Conservation (phyloP, 2,797 vertebrate genomes). For the Pyrocephalus nanus region DNA sequence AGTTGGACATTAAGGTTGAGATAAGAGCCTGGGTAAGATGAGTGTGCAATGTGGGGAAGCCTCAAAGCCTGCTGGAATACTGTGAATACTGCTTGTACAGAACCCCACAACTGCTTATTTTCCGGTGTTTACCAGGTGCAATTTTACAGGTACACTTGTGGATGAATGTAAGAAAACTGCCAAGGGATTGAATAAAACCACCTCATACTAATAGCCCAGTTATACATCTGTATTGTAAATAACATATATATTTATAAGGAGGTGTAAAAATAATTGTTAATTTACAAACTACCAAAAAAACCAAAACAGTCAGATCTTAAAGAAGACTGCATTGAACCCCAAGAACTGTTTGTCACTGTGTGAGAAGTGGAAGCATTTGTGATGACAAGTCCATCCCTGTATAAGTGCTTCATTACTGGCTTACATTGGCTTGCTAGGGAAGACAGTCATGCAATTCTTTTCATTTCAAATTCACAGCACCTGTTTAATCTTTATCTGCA, state of each 20-base stretch:
- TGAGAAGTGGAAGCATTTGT: background rate
- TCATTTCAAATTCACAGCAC: background rate
- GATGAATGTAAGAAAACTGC: background rate
- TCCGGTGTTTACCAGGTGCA: background rate
- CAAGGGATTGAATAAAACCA: background rate
- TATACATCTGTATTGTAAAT: background rate
- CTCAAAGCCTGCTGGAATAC: background rate
- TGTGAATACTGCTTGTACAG: background rate
- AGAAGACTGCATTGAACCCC: background rate
- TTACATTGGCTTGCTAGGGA: background rate
- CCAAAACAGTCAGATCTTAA: background rate
- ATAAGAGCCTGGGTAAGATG: constrained; percentile 71
- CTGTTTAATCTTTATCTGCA: background rate
- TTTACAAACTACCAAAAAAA: background rate
- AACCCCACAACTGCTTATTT: background rate
- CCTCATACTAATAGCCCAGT: background rate
- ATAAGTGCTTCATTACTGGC: background rate
- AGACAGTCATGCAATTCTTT: background rate
- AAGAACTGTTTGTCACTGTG: background rate
- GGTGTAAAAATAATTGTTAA: background rate
- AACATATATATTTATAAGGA: background rate
- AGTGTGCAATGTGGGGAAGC: constrained; percentile 70
- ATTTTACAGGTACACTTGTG: background rate
- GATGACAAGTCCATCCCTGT: background rate
- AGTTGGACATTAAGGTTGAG: constrained; percentile 62